phyloP scores from a whole-genome alignment of 2,888 invertebrate genomes.

The Pocota personata region DNA sequence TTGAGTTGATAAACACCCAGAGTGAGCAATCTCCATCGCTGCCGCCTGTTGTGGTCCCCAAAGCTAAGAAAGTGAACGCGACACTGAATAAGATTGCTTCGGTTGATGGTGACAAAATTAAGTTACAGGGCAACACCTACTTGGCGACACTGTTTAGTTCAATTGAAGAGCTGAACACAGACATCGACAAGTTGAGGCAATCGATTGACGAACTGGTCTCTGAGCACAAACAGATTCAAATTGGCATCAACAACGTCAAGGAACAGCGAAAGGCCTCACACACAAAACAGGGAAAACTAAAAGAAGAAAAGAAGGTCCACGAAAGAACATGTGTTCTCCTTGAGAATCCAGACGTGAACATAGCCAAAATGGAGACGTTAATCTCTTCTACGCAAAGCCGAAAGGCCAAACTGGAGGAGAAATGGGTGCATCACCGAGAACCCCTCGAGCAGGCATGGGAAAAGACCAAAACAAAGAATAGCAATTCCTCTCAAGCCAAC shows the following conservation, averaged over 20 bases:
- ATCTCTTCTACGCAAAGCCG: conserved; percentile 86
- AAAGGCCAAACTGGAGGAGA: conserved; percentile 86
- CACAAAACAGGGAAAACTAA: conserved; percentile 80
- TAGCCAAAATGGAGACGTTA: conserved; percentile 84
- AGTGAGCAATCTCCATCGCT: conserved; percentile 40
- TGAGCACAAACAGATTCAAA: conserved; percentile 74
- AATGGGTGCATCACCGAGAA: conserved; percentile 89
- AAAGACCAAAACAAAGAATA: conserved; percentile 80
- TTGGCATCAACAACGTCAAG: conserved; percentile 75
- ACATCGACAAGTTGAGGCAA: conserved; percentile 80
- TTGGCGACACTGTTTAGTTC: conserved; percentile 40
- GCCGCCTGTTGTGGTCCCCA: conserved; percentile 3
- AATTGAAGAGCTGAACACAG: conserved; percentile 59
- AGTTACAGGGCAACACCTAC: conserved; percentile 23
- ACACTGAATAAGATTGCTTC: conserved; percentile 50
- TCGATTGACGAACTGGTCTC: conserved; percentile 80
- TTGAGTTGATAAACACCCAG: conserved; percentile 58
- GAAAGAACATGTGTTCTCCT: conserved; percentile 86
- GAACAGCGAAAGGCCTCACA: conserved; percentile 81
- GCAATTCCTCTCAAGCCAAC: conserved; percentile 55
- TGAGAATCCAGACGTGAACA: conserved; percentile 86
- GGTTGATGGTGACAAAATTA: conserved; percentile 40
- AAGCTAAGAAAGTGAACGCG: conserved; percentile 19
- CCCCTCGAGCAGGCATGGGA: conserved; percentile 85
- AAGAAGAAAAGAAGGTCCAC: conserved; percentile 84